These are phyloP conservation scores for Coptodon rendalli DNA, from an alignment of 2,113 vertebrate species.

Conservation along the genomic window DNA sequence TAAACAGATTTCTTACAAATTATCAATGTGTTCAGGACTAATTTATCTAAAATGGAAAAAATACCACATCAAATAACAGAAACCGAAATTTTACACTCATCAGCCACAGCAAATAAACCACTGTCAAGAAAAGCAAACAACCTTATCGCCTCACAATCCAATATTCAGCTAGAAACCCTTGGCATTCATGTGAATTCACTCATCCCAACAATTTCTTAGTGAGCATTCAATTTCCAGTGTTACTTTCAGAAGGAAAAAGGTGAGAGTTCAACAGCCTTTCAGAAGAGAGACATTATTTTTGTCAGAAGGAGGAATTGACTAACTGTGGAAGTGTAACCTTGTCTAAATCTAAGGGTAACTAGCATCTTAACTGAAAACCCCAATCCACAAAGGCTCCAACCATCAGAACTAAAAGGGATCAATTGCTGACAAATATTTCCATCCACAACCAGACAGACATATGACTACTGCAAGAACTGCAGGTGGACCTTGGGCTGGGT, in stretches of 20 bases:
- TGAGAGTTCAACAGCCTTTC: too few species aligned
- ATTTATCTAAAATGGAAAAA: not conserved
- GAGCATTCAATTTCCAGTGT: not conserved
- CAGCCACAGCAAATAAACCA: not conserved
- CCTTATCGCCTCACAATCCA: not conserved
- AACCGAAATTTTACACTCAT: not conserved
- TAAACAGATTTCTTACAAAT: not conserved
- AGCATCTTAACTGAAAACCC: not conserved
- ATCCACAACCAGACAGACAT: not conserved
- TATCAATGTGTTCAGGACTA: not conserved
- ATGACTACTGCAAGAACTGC: not conserved
- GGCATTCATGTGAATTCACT: not conserved
- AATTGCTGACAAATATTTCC: not conserved
- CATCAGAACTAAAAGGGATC: not conserved
- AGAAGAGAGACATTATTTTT: not conserved
- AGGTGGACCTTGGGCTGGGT: fast-evolving
- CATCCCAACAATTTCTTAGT: not conserved
- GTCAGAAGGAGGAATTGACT: not conserved
- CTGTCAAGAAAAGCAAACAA: not conserved
- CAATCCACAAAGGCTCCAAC: not conserved
- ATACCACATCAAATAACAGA: not conserved
- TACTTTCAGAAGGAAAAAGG: not conserved
- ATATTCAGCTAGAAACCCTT: not conserved
- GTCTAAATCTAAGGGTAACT: not conserved
- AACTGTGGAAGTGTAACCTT: not conserved